A percentile compares a stretch with the other conserved stretches of the same genome.
phyloP scores from a whole-genome alignment of 2,888 invertebrate species.

The Hydrotaea cyrtoneurina region DNA sequence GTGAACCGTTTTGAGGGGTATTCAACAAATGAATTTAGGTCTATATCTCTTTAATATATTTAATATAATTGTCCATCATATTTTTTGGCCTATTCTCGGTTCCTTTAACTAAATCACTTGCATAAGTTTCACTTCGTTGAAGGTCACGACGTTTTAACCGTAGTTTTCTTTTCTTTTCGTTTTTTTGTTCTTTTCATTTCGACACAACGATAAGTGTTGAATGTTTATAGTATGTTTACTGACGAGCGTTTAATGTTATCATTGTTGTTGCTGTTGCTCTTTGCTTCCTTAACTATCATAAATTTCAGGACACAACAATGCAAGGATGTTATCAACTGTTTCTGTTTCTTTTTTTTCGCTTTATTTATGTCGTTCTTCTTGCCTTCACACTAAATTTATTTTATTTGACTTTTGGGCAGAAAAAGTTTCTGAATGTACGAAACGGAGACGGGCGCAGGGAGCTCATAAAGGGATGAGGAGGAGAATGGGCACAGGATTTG shows the following conservation, averaged over 20 bases:
- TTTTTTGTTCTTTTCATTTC: background rate
- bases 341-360: too few species aligned
- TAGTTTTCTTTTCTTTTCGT: background rate
- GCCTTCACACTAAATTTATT: background rate
- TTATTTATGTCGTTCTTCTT: background rate
- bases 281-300: background rate
- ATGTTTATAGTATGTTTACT: too few species aligned
- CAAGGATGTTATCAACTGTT: constrained; percentile 7
- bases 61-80: too few species aligned
- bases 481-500: too few species aligned
- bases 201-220: background rate
- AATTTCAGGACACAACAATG: background rate
- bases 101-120: too few species aligned
- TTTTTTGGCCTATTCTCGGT: too few species aligned
- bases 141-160: background rate
- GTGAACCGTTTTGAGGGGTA: too few species aligned
- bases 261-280: background rate
- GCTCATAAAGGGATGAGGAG: too few species aligned
- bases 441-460: too few species aligned
- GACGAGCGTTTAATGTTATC: background rate
- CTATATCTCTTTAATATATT: too few species aligned
- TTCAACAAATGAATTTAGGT: too few species aligned
- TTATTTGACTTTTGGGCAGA: background rate
- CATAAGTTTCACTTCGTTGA: background rate
- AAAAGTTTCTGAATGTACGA: background rate